These are phyloP conservation scores for Ips nitidus DNA, from an alignment of 1,140 invertebrate species.

Conservation along the genomic window DNA sequence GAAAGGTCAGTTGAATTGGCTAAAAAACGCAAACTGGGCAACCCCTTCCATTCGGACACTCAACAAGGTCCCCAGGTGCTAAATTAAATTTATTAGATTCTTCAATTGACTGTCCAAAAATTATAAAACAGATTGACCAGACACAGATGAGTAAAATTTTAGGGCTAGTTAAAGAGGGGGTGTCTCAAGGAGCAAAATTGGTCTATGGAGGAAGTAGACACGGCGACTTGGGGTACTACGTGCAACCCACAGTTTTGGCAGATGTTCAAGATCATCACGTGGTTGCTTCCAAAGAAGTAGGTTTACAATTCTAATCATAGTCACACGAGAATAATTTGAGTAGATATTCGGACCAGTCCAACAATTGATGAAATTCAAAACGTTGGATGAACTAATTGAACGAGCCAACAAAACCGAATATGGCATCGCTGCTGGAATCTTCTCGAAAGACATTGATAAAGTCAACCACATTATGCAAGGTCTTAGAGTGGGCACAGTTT, in stretches of 20 bases:
- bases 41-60: constrained; percentile 84
- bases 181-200: constrained; percentile 86
- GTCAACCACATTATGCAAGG: constrained; percentile 72
- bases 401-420: constrained; percentile 89
- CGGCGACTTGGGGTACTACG: constrained; percentile 83
- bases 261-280: constrained; percentile 91
- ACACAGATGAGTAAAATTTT: constrained; percentile 88
- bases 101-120: constrained; percentile 47
- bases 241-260: constrained; percentile 95
- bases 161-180: constrained; percentile 79
- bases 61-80: constrained; percentile 87
- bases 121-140: constrained; percentile 63
- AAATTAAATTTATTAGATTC: background rate
- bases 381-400: constrained; percentile 85
- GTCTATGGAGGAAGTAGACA: constrained; percentile 74
- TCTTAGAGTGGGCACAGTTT: constrained; percentile 88
- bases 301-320: background rate
- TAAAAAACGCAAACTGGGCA: constrained; percentile 77
- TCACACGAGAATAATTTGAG: constrained; percentile 16
- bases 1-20: constrained; percentile 76
- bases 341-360: constrained; percentile 98
- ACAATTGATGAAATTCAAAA: constrained; percentile 91
- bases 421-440: constrained; percentile 90
- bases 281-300: constrained; percentile 88
- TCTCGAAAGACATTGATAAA: constrained; percentile 86